These are phyloP conservation scores for Gallinago nigripennis DNA, from an alignment of 2,797 vertebrate species.

Conservation along the genomic window DNA sequence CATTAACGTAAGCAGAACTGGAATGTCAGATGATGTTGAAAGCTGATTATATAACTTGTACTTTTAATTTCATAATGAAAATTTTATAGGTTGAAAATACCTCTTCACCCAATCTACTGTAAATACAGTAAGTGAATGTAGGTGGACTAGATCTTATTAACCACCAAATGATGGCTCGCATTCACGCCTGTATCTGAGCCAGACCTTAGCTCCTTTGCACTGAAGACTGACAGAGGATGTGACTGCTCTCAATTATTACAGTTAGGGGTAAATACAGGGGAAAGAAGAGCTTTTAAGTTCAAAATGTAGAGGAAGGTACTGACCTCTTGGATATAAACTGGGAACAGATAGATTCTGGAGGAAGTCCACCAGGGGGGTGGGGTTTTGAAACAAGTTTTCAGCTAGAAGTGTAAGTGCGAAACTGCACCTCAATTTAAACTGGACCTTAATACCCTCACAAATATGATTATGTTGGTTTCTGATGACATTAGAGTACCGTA, in stretches of 20 bases:
- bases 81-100: constrained; percentile 66
- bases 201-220: not conserved
- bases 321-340: not conserved
- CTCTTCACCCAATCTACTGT: constrained; percentile 33
- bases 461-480: not conserved
- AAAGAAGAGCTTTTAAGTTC: not conserved
- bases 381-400: not conserved
- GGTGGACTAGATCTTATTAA: constrained; percentile 54
- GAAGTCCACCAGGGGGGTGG: not conserved
- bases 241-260: not conserved
- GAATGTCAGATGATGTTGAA: constrained; percentile 77
- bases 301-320: not conserved
- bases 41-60: constrained; percentile 68
- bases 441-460: not conserved
- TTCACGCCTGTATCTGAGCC: not conserved
- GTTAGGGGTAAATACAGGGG: not conserved
- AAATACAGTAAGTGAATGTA: constrained; percentile 59
- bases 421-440: not conserved
- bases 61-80: constrained; percentile 79
- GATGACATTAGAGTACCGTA: not conserved
- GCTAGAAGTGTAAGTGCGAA: not conserved
- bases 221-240: not conserved
- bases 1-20: constrained; percentile 59
- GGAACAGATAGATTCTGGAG: not conserved
- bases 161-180: not conserved